Base-by-base conservation (phyloP, 2,888 invertebrate species). In the Xanthorhoe designata region DNA sequence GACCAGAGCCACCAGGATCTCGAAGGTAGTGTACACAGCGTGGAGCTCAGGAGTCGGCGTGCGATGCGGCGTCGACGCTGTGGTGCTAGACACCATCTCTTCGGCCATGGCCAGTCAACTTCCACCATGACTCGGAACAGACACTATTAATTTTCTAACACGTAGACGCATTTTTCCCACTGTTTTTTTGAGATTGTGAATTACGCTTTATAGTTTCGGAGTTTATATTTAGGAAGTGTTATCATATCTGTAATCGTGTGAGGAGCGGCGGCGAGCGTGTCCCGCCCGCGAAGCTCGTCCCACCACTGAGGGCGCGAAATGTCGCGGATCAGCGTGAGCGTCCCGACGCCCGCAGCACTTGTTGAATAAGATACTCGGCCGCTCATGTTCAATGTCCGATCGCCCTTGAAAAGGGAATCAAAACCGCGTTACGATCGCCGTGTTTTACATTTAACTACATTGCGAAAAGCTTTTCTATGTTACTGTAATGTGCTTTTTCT, bases 1-100 rank as follows among this genome's bases (percentile, higher is more conserved):
- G 73, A 96, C 94, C 35, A 97, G 87, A 4, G 98, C 97, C 69
- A 98, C 98, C 32, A 97, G 85, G 53, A 97, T 94, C 90, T 98
- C 98, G 80, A 97, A 95, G 18, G 96, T 95, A 0, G 96, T 96
- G 84, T 98, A 98, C 0, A 95, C 95, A 15, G 97, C 92, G 81
- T 97, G 96, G 51, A 97, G 91, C 78, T 95, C 95, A 57, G 94
- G 92, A 18, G 94, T 91, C 5, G 92, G 90, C 58, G 92, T 86
- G 55, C 92, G 85, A 70, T 93, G 92, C 56, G 92, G 89, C 68
- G 89, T 86, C 66, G 82, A 84, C 60, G 77, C 76, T 64, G 91
- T 85, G 62, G 88, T 86, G 62, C 87, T 84, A 72, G 82, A 82
- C 66, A 82, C 73, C 70, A 81, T 79, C 65, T 87, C 85, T 71